Evolutionary conservation across 2,888 invertebrate genomes (phyloP).

Genomic region (Catocala nupta): DNA sequence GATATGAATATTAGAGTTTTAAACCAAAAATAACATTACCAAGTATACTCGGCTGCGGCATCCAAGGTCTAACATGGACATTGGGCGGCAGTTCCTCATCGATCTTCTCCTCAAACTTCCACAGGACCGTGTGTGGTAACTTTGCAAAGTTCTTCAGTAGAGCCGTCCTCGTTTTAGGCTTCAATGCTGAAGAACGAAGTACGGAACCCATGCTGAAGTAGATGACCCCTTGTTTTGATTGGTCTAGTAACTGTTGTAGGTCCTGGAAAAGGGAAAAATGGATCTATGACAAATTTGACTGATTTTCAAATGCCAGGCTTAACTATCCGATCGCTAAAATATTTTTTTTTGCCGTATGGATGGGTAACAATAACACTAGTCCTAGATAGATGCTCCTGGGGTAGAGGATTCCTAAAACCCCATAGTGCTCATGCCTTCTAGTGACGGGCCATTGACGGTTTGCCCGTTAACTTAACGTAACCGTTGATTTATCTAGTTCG

Average conservation of each 20-base stretch:
- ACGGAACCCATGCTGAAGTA: constrained; percentile 79
- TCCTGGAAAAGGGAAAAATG: constrained; percentile 58
- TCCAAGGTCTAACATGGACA: constrained; percentile 80
- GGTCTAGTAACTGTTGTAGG: constrained; percentile 67
- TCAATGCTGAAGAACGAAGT: constrained; percentile 56
- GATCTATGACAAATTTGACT: too few species aligned
- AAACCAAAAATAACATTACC: constrained; percentile 57
- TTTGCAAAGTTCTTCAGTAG: constrained; percentile 59
- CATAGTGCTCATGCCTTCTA: too few species aligned
- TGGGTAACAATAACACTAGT: too few species aligned
- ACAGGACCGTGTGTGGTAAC: constrained; percentile 76
- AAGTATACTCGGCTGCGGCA: constrained; percentile 84
- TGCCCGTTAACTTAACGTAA: too few species aligned
- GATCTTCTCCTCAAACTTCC: constrained; percentile 82
- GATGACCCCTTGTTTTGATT: constrained; percentile 65
- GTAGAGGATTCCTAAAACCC: too few species aligned
- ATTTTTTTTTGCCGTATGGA: too few species aligned
- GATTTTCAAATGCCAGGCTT: too few species aligned
- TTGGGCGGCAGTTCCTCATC: constrained; percentile 69
- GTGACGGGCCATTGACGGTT: too few species aligned
- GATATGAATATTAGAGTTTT: too few species aligned
- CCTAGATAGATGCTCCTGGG: too few species aligned
- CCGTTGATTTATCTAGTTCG: too few species aligned
- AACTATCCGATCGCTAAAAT: too few species aligned
- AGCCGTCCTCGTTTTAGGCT: constrained; percentile 48